Evolutionary conservation across 2,113 vertebrate genomes (phyloP).

Genomic region (Amphiprion ocellaris): DNA sequence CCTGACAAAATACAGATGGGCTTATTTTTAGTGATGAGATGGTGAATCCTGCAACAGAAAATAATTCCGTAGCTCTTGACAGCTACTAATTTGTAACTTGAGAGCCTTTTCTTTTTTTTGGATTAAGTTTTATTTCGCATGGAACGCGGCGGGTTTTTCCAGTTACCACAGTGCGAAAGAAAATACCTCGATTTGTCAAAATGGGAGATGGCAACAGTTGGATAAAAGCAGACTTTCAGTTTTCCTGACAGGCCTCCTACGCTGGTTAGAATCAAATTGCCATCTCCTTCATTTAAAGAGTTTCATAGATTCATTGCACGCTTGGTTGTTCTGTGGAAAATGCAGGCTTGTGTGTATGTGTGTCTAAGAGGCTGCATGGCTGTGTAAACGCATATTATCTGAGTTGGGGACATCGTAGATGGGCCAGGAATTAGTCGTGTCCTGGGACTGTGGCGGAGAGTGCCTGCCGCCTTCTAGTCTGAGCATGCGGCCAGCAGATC

Average conservation of each 20-base stretch:
- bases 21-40: constrained; percentile 70
- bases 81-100: constrained; percentile 68
- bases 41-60: constrained; percentile 36
- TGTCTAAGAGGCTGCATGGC: constrained; percentile 3
- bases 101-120: constrained; percentile 50
- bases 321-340: constrained; percentile 51
- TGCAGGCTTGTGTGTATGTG: constrained; percentile 6
- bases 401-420: constrained; percentile 70
- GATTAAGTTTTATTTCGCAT: constrained; percentile 64
- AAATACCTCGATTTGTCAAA: constrained; percentile 58
- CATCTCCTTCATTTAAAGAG: constrained; percentile 44
- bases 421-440: constrained; percentile 70
- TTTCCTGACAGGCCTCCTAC: constrained; percentile 38
- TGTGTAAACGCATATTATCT: constrained; percentile 60
- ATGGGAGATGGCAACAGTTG: constrained; percentile 23
- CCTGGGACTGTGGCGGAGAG: constrained; percentile 70
- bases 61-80: constrained; percentile 71
- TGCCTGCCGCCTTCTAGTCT: constrained; percentile 89
- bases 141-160: constrained; percentile 60
- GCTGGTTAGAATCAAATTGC: constrained; percentile 65
- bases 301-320: constrained; percentile 52
- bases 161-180: constrained; percentile 47
- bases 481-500: constrained; percentile 89
- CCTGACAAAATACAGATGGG: constrained; percentile 71
- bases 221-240: constrained; percentile 41